Conservation (phyloP, 1,140 invertebrate species). For the Formica exsecta region DNA sequence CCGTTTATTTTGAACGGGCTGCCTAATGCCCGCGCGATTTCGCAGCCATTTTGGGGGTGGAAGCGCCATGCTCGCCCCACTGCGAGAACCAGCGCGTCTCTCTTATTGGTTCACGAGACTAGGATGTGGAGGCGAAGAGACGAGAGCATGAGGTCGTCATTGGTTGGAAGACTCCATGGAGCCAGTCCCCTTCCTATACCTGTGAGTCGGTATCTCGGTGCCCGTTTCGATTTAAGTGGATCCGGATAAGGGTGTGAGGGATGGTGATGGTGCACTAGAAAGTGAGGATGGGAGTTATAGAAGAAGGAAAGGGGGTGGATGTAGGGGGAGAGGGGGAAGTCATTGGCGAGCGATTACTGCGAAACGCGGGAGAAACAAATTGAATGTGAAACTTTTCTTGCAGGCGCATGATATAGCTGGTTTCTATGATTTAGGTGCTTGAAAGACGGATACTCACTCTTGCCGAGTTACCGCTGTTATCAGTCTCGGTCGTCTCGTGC, state of each 20-base stretch:
- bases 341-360: conserved; percentile 81
- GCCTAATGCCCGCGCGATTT: conserved; percentile 84
- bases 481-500: conserved; percentile 11
- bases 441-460: conserved; percentile 30
- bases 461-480: conserved; percentile 33
- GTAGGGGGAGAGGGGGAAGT: conserved; percentile 54
- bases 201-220: conserved; percentile 41
- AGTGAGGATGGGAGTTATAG: not conserved
- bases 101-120: conserved; percentile 61
- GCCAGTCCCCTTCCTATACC: conserved; percentile 34
- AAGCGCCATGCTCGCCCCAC: conserved; percentile 65
- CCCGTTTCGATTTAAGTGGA: conserved; percentile 61
- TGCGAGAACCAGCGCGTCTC: not conserved
- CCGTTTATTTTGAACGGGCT: conserved; percentile 85
- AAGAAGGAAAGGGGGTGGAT: not conserved
- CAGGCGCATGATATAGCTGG: not conserved
- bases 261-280: not conserved
- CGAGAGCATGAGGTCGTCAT: conserved; percentile 48
- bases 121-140: conserved; percentile 21
- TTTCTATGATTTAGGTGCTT: conserved; percentile 51
- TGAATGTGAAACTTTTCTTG: conserved; percentile 80
- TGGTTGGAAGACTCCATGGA: conserved; percentile 57
- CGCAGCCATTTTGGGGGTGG: conserved; percentile 87
- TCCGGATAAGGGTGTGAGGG: conserved; percentile 18
- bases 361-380: conserved; percentile 80